A percentile compares a stretch with the other conserved stretches of the same genome.
phyloP scores from a whole-genome alignment of 2,113 vertebrate species.

The Neoarius graeffei region DNA sequence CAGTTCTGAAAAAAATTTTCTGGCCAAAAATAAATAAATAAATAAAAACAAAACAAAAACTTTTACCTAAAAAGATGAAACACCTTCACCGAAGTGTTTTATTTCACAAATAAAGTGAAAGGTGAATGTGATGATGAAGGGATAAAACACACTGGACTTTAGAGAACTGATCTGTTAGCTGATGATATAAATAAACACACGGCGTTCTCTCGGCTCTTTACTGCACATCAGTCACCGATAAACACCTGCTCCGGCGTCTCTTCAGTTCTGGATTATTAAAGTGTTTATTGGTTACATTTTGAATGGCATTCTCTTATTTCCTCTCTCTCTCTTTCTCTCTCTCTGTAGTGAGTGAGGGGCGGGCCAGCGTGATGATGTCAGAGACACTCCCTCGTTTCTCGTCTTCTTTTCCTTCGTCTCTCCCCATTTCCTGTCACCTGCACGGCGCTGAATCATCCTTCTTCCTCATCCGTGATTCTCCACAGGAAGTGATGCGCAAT shows the following conservation, averaged over 20 bases:
- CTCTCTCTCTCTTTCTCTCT: conserved; percentile 37
- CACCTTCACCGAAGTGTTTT: neutral
- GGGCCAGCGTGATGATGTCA: conserved; percentile 68
- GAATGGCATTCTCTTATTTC: neutral
- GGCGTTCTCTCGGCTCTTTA: too few species aligned
- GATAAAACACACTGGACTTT: neutral
- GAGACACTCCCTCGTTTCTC: conserved; percentile 76
- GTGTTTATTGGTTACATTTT: neutral
- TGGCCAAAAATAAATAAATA: neutral
- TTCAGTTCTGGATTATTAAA: neutral
- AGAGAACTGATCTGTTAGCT: too few species aligned
- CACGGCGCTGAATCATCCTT: conserved; percentile 77
- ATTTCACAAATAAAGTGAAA: neutral
- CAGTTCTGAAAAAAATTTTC: neutral
- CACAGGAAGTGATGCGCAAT: conserved; percentile 91
- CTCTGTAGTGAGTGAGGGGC: conserved; percentile 71
- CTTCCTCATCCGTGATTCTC: conserved; percentile 91
- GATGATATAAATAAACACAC: neutral
- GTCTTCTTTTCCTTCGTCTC: conserved; percentile 83
- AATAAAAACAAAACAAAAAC: neutral
- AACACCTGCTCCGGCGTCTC: too few species aligned
- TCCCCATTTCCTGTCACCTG: conserved; percentile 80
- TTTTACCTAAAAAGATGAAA: neutral
- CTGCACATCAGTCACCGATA: neutral
- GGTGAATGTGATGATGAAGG: neutral